phyloP scores from a whole-genome alignment of 2,888 invertebrate genomes.

The Drosophila tripunctata region DNA sequence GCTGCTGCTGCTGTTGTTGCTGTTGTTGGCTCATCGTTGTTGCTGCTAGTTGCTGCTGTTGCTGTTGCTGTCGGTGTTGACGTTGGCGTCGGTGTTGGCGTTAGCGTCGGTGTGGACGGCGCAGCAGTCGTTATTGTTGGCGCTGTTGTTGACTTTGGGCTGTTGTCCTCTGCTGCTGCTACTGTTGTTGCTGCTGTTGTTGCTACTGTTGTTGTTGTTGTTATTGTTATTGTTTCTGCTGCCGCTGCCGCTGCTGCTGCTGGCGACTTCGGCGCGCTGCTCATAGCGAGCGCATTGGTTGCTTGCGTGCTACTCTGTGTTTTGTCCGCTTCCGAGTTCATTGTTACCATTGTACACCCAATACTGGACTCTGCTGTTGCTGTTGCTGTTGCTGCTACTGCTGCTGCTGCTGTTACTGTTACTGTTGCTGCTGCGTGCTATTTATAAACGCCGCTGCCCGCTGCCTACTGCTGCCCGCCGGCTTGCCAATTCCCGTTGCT shows the following conservation, averaged over 20 bases:
- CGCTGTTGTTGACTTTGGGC: conserved; percentile 42
- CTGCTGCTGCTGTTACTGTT: neutral
- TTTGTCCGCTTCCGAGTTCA: conserved; percentile 84
- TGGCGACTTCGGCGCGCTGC: conserved; percentile 65
- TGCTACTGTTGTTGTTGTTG: conserved; percentile 2
- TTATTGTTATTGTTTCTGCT: neutral
- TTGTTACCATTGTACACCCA: conserved; percentile 83
- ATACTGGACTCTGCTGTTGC: conserved; percentile 10
- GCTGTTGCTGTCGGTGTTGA: neutral
- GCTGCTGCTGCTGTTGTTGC: neutral
- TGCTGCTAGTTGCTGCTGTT: too few species aligned
- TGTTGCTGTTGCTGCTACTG: conserved; percentile 11
- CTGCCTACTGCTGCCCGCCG: too few species aligned
- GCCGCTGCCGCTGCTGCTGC: neutral
- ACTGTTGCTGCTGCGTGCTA: conserved; percentile 36
- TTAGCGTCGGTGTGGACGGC: neutral
- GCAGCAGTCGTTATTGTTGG: neutral
- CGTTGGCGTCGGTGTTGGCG: neutral
- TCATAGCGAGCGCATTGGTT: conserved; percentile 68
- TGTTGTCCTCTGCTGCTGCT: conserved; percentile 9
- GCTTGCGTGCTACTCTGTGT: conserved; percentile 75
- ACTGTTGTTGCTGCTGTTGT: conserved; percentile 11
- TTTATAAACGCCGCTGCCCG: conserved; percentile 34
- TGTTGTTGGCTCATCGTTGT: too few species aligned
- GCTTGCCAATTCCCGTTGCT: conserved; percentile 26